Base-by-base conservation (phyloP, 2,797 vertebrate species). In the Bradypodion ventrale region DNA sequence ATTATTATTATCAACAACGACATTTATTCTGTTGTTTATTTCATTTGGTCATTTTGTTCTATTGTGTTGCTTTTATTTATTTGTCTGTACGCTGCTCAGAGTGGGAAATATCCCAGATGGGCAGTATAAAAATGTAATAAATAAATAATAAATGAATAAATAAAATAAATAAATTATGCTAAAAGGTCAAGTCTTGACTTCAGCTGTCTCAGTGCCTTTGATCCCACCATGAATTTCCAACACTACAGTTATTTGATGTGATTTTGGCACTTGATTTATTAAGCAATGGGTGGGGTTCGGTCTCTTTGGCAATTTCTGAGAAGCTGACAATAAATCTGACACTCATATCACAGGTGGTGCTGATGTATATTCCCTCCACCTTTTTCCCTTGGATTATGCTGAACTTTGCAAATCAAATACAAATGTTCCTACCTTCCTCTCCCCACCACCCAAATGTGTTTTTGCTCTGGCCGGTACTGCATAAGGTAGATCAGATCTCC, bases 191-290 rank as follows among this genome's bases (percentile, higher is more conserved):
- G 88, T 46, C 82, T 89, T 78, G 86, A 86, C 69, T 86, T 88
- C 83, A 81, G 2, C 86, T 76, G 83, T 29, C 81, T 90, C 35
- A 23, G 9, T 80, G 87, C 65, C 80, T 90, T 90, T 79, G 66
- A 92, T 92, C 87, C 90, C 78, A 25, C 70, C 70, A 69, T 84
- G 83, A 83, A 84, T 89, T 92, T 90, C 90, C 89, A 88, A 87
- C 87, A 82, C 85, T 74, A 86, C 76, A 92, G 88, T 90, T 85
- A 83, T 92, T 89, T 83, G 86, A 94, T 77, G 75, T 75, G 70
- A 93, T 93, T 93, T 92, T 90, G 87, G 91, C 52, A 16, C 84
- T 90, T 93, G 92, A 94, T 95, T 94, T 95, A 96, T 94, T 85
- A 91, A 78, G 78, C 92, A 92, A 49, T 3, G 25, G 92, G 93